phyloP scores from a whole-genome alignment of 2,888 invertebrate species.

The Synanthedon myopaeformis region DNA sequence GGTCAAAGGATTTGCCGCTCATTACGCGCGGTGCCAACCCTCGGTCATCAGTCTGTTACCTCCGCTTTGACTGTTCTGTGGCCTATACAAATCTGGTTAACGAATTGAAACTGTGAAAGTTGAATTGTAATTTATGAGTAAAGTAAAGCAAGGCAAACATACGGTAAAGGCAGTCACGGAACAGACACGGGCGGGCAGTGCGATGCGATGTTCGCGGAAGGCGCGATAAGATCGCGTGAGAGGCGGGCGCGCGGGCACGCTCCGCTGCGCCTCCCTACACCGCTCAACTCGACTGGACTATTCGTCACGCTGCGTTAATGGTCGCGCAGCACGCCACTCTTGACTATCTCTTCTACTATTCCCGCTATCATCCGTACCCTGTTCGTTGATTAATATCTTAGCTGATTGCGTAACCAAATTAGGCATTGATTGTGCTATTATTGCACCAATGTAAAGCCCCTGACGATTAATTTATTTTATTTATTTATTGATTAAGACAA shows the following conservation, averaged over 20 bases:
- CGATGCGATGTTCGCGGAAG: constrained; percentile 64
- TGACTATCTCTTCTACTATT: constrained; percentile 39
- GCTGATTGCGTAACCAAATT: too few relatives aligned
- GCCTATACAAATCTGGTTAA: constrained; percentile 16
- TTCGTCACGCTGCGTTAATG: constrained; percentile 70
- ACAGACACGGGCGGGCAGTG: constrained; percentile 54
- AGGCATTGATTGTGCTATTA: too few relatives aligned
- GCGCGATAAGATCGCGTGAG: constrained; percentile 67
- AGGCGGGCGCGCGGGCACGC: constrained; percentile 42
- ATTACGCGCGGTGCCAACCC: constrained; percentile 47
- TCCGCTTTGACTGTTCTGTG: constrained; percentile 31
- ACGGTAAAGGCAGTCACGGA: constrained; percentile 49
- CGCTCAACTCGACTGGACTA: constrained; percentile 42
- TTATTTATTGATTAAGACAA: too few relatives aligned
- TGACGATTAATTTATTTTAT: too few relatives aligned
- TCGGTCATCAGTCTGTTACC: constrained; percentile 36
- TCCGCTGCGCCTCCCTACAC: constrained; percentile 25
- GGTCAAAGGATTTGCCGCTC: constrained; percentile 66
- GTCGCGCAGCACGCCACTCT: constrained; percentile 59
- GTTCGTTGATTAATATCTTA: too few relatives aligned
- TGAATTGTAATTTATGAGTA: background rate
- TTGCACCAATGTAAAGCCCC: too few relatives aligned
- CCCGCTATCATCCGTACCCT: background rate
- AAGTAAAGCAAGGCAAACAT: background rate
- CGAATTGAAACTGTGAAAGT: constrained; percentile 22